Evolutionary conservation across 2,888 invertebrate genomes (phyloP).

Genomic region (Lamellibrachia columna): DNA sequence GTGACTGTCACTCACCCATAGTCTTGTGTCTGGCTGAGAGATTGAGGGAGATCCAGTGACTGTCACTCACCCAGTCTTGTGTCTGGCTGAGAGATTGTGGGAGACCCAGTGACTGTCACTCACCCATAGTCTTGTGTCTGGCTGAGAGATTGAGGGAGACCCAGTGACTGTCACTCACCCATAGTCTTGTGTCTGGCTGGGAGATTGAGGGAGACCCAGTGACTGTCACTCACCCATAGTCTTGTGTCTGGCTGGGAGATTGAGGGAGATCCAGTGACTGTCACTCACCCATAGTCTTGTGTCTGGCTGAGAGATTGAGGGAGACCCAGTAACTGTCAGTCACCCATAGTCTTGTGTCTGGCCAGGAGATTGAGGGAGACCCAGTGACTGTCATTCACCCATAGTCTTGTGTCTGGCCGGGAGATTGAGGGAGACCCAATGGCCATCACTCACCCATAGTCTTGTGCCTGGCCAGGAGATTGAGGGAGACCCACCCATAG

Average conservation of each 20-base stretch:
- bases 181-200: slow-evolving; percentile 69
- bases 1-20: slow-evolving; percentile 71
- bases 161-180: slow-evolving; percentile 43
- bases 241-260: background rate
- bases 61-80: slow-evolving; percentile 50
- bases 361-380: background rate
- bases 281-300: slow-evolving; percentile 52
- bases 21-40: background rate
- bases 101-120: too few species aligned
- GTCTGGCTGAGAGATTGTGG: slow-evolving; percentile 74
- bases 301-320: slow-evolving; percentile 74
- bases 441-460: too few species aligned
- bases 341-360: background rate
- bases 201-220: slow-evolving; percentile 81
- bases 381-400: slow-evolving; percentile 78
- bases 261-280: too few species aligned
- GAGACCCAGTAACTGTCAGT: too few species aligned
- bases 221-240: too few species aligned
- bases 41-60: background rate
- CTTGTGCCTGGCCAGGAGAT: background rate
- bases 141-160: background rate
- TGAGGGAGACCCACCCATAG: slow-evolving; percentile 44
- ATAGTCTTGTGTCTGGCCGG: slow-evolving; percentile 69
- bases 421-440: slow-evolving; percentile 67
- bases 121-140: background rate